Evolutionary conservation across 2,888 invertebrate species (phyloP).

Genomic region (Choristoneura rosaceana): DNA sequence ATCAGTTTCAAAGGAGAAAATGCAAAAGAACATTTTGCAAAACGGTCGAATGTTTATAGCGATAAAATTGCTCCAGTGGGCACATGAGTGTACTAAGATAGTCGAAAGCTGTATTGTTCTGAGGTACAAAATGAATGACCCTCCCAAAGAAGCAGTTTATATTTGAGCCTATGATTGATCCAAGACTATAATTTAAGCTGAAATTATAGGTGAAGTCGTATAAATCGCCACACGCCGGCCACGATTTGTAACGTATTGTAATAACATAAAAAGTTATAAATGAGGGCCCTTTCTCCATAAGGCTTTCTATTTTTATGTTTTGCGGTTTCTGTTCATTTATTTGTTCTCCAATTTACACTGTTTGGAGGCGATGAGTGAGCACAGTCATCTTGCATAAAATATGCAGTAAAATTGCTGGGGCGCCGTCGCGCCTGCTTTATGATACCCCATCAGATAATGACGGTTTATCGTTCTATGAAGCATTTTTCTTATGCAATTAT

Average conservation of each 20-base stretch:
- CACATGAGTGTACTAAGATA: slow-evolving; percentile 18
- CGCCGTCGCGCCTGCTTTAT: slow-evolving; percentile 22
- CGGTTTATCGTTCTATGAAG: slow-evolving; percentile 24
- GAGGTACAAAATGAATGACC: slow-evolving; percentile 36
- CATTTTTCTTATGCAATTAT: slow-evolving; percentile 31
- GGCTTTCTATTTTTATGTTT: slow-evolving; percentile 67
- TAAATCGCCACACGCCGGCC: slow-evolving; percentile 58
- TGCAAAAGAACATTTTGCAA: slow-evolving; percentile 6
- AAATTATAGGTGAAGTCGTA: slow-evolving; percentile 72
- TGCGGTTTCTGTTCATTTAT: slow-evolving; percentile 48
- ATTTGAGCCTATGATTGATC: slow-evolving; percentile 52
- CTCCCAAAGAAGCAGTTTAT: slow-evolving; percentile 43
- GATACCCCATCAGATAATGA: slow-evolving; percentile 33
- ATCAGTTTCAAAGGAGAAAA: slow-evolving; percentile 7
- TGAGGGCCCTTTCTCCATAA: slow-evolving; percentile 64
- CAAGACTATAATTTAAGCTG: slow-evolving; percentile 62
- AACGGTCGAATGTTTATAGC: slow-evolving; percentile 26
- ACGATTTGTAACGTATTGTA: slow-evolving; percentile 67
- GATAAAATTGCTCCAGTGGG: slow-evolving; percentile 33
- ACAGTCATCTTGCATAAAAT: slow-evolving; percentile 30
- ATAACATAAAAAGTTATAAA: slow-evolving; percentile 60
- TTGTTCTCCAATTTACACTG: slow-evolving; percentile 40
- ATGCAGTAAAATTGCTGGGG: slow-evolving; percentile 13
- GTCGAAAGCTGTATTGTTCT: slow-evolving; percentile 31
- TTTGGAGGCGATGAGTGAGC: slow-evolving; percentile 23